These are phyloP conservation scores for Silurus meridionalis DNA, from an alignment of 2,113 vertebrate genomes.

Conservation along the genomic window DNA sequence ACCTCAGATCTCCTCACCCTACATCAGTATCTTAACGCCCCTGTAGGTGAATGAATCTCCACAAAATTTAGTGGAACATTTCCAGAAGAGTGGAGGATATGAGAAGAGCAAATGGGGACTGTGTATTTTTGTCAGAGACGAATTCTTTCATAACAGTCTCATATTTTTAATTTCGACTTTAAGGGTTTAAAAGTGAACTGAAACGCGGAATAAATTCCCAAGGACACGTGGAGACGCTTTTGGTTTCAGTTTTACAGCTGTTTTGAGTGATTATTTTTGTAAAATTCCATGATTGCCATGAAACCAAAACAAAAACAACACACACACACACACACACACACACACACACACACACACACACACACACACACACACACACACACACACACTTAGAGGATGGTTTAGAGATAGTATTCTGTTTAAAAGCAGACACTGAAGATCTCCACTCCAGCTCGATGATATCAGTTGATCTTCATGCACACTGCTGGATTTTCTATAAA, in stretches of 20 bases:
- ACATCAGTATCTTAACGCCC: too few species aligned
- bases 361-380: constrained; percentile 1
- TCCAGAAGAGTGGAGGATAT: too few species aligned
- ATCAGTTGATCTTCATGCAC: background rate
- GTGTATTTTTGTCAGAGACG: too few species aligned
- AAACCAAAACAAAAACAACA: background rate
- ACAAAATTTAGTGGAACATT: too few species aligned
- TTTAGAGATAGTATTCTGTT: background rate
- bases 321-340: background rate
- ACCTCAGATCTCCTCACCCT: too few species aligned
- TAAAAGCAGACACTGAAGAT: background rate
- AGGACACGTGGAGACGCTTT: background rate
- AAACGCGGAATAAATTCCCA: background rate
- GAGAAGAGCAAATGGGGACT: too few species aligned
- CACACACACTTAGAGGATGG: background rate
- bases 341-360: background rate
- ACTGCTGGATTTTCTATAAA: background rate
- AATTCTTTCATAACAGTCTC: background rate
- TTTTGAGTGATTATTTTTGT: background rate
- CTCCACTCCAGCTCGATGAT: background rate
- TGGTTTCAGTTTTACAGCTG: background rate
- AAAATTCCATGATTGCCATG: background rate
- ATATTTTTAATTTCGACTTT: background rate
- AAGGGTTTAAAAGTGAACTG: background rate
- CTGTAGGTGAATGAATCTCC: too few species aligned